Evolutionary conservation across 2,888 invertebrate species (phyloP).

Genomic region (Phania funesta): DNA sequence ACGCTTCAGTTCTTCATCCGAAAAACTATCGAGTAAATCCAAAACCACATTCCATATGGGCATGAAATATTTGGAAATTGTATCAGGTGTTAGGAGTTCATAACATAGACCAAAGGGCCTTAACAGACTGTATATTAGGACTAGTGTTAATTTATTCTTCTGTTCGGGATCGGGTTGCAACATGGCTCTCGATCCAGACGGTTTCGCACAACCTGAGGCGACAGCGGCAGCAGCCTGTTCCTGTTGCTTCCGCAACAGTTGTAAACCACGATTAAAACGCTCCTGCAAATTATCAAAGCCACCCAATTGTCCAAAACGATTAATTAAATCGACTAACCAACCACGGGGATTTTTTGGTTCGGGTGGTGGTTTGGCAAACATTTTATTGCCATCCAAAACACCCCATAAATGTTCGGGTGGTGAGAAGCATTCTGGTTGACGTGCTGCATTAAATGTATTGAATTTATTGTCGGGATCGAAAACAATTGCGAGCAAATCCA

Average conservation of each 20-base stretch:
- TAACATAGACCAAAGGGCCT: conserved; percentile 96
- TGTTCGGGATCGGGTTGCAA: conserved; percentile 71
- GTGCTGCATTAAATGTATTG: conserved; percentile 81
- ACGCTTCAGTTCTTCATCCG: conserved; percentile 96
- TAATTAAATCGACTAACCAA: conserved; percentile 97
- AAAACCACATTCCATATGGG: conserved; percentile 96
- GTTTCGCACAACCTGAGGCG: conserved; percentile 56
- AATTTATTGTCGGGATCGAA: conserved; percentile 97
- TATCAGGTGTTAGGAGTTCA: conserved; percentile 93
- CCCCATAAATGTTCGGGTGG: conserved; percentile 80
- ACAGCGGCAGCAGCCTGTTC: conserved; percentile 74
- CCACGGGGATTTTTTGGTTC: conserved; percentile 94
- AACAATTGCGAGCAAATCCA: conserved; percentile 95
- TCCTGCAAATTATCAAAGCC: conserved; percentile 93
- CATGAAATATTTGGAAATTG: conserved; percentile 95
- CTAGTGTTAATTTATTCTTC: conserved; percentile 83
- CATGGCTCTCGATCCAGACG: conserved; percentile 58
- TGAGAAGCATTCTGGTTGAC: conserved; percentile 78
- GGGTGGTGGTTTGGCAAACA: conserved; percentile 83
- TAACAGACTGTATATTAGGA: conserved; percentile 89
- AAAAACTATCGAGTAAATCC: conserved; percentile 92
- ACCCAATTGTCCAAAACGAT: conserved; percentile 93
- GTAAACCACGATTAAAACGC: conserved; percentile 88
- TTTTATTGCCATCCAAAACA: conserved; percentile 85
- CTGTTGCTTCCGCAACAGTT: conserved; percentile 82